A percentile compares a stretch with the other conserved stretches of the same genome.
phyloP scores from a whole-genome alignment of 2,888 invertebrate genomes.

The Xestia xanthographa region DNA sequence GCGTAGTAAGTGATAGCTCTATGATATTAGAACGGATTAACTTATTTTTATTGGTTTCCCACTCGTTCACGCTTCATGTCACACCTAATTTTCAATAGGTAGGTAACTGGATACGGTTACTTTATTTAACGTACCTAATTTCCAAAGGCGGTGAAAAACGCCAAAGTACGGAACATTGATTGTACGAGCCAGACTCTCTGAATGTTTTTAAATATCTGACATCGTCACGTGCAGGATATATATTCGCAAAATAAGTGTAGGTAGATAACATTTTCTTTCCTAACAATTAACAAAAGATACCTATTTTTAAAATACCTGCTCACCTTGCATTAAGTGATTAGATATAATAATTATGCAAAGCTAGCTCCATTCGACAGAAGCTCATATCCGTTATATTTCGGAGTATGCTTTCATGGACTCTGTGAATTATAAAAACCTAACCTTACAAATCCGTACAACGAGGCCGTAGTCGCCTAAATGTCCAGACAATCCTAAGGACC shows the following conservation, averaged over 20 bases:
- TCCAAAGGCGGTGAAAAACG: constrained; percentile 1
- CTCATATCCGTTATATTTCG: background rate
- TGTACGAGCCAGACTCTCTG: background rate
- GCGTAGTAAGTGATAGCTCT: constrained; percentile 58
- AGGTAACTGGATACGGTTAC: constrained; percentile 72
- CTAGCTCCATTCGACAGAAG: background rate
- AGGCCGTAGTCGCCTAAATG: background rate
- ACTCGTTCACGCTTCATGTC: constrained; percentile 78
- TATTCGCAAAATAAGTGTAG: background rate
- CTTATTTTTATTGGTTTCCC: constrained; percentile 84
- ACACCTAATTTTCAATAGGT: constrained; percentile 74
- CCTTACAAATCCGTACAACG: background rate
- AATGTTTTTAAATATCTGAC: background rate
- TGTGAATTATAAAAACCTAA: background rate
- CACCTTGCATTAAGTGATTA: constrained; percentile 12
- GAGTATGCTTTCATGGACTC: background rate
- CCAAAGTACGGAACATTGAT: background rate
- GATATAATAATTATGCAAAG: constrained; percentile 18
- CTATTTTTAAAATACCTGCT: constrained; percentile 22
- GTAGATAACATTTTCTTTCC: constrained; percentile 2
- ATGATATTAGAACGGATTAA: constrained; percentile 76
- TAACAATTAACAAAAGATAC: constrained; percentile 16
- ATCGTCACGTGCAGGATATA: background rate
- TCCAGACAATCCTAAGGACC: too few species aligned
- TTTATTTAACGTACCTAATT: constrained; percentile 43